Evolutionary conservation across 2,113 vertebrate species (phyloP).

Genomic region (Indicator indicator): DNA sequence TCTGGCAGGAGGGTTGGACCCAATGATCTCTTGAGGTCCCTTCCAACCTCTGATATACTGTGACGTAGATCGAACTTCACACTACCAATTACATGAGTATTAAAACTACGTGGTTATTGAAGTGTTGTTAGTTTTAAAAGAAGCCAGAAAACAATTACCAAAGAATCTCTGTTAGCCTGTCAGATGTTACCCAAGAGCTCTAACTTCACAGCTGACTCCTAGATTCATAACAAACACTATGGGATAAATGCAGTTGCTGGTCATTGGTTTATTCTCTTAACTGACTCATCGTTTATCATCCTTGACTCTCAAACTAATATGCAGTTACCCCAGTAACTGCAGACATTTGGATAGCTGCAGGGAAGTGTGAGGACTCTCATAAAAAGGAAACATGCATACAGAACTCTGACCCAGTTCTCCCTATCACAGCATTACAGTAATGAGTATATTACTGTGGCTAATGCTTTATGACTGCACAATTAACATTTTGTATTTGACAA

Average conservation of each 20-base stretch:
- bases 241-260: background rate
- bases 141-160: background rate
- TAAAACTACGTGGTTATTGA: background rate
- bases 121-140: background rate
- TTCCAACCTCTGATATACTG: too few species aligned
- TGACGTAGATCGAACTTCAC: background rate
- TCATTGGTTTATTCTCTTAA: background rate
- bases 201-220: background rate
- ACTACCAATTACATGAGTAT: background rate
- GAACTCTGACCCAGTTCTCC: background rate
- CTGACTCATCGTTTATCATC: background rate
- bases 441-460: too few species aligned
- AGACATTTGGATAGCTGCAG: background rate
- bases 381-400: fast-evolving
- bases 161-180: background rate
- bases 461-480: background rate
- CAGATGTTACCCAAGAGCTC: background rate
- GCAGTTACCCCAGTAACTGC: background rate
- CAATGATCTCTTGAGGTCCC: too few species aligned
- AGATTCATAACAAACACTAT: background rate
- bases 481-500: background rate
- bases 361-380: background rate
- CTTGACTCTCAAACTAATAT: background rate
- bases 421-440: background rate
- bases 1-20: too few species aligned